These are phyloP conservation scores for Pedicia rivosa DNA, from an alignment of 2,888 invertebrate species.

Conservation along the genomic window DNA sequence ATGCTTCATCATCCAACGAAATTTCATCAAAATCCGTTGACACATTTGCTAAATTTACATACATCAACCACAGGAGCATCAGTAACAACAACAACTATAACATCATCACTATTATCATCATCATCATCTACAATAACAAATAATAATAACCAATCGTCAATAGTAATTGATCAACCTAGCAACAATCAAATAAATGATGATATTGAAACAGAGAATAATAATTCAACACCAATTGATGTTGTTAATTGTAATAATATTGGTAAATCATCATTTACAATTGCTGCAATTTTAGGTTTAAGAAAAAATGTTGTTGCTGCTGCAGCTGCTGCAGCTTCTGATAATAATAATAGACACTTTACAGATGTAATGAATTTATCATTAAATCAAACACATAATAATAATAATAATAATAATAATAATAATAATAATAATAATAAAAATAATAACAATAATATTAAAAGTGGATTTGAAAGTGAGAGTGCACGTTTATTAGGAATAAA, in stretches of 20 bases:
- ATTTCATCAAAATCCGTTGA: slow-evolving; percentile 31
- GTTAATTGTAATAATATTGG: slow-evolving; percentile 24
- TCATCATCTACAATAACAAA: slow-evolving; percentile 9
- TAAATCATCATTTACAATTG: slow-evolving; percentile 76
- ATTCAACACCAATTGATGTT: slow-evolving; percentile 28
- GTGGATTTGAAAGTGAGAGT: background rate
- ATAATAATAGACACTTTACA: slow-evolving; percentile 16
- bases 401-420: slow-evolving; percentile 13
- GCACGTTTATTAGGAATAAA: no score
- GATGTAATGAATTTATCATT: slow-evolving; percentile 30
- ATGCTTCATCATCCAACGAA: slow-evolving; percentile 32
- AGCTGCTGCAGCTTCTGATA: background rate
- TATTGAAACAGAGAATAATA: background rate
- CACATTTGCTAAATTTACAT: slow-evolving; percentile 31
- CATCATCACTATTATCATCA: slow-evolving; percentile 10
- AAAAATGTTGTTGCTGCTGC: slow-evolving; percentile 20
- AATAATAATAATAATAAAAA: slow-evolving; percentile 15
- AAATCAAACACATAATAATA: slow-evolving; percentile 16
- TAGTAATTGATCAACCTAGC: no score
- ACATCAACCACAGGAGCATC: slow-evolving; percentile 10
- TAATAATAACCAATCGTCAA: no score
- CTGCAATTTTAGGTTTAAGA: slow-evolving; percentile 67
- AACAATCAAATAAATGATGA: slow-evolving; percentile 4
- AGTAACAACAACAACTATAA: background rate
- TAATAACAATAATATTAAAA: slow-evolving; percentile 18